Percentiles rank a stretch among this genome's conserved stretches.
phyloP scores from a whole-genome alignment of 2,888 invertebrate species.

The Cylindroiulus punctatus region DNA sequence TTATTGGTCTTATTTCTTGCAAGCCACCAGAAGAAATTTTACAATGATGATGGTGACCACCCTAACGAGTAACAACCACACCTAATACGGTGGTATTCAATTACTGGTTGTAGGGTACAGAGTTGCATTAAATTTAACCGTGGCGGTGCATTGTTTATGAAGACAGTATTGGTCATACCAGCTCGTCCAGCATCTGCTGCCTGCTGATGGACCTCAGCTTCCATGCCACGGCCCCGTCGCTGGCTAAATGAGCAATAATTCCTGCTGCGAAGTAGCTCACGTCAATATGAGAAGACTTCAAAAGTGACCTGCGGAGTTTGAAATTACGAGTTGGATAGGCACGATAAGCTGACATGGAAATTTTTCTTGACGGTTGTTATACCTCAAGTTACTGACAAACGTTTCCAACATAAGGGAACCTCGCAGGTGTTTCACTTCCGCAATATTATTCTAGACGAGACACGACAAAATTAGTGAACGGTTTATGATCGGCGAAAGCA shows the following conservation, averaged over 20 bases:
- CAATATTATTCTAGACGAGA: conserved; percentile 74
- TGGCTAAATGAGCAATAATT: conserved; percentile 76
- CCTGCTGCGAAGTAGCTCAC: conserved; percentile 79
- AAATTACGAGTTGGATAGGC: not conserved
- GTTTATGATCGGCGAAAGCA: not conserved
- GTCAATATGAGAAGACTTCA: conserved; percentile 74
- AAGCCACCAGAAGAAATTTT: too few species aligned
- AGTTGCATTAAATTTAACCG: too few species aligned
- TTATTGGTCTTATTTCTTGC: too few species aligned
- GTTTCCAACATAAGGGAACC: conserved; percentile 70
- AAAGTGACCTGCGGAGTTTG: conserved; percentile 64
- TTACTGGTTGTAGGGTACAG: too few species aligned
- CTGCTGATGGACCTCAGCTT: conserved; percentile 63
- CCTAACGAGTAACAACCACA: too few species aligned
- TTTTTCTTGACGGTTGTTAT: too few species aligned
- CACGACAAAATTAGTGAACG: not conserved
- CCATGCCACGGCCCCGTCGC: conserved; percentile 72
- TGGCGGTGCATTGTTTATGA: too few species aligned
- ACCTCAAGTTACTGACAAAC: conserved; percentile 71
- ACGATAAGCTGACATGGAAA: too few species aligned
- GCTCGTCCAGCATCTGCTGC: conserved; percentile 68
- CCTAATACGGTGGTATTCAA: too few species aligned
- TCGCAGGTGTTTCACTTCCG: conserved; percentile 74
- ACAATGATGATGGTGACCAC: too few species aligned
- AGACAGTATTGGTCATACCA: conserved; percentile 65